Evolutionary conservation across 2,113 vertebrate species (phyloP).

Genomic region (Mus spicilegus): DNA sequence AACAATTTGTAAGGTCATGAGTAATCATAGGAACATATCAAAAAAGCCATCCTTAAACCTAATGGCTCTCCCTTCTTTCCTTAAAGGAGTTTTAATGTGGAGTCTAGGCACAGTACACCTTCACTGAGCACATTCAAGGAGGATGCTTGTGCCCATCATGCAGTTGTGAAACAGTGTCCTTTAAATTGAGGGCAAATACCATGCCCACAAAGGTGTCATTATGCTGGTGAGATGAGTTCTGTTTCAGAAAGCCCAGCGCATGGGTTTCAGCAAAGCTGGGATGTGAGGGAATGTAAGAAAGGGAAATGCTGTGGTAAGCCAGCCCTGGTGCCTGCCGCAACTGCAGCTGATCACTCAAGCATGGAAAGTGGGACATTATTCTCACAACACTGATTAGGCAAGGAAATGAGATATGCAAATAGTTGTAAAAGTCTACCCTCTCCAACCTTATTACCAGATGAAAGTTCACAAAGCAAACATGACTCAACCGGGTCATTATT

Average conservation of each 20-base stretch:
- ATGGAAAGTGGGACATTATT: slow-evolving; percentile 71
- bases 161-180: not conserved
- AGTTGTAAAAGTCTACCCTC: slow-evolving; percentile 28
- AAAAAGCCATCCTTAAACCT: not conserved
- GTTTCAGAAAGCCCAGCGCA: not conserved
- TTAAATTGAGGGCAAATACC: not conserved
- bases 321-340: not conserved
- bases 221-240: not conserved
- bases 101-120: not conserved
- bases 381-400: slow-evolving; percentile 69
- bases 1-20: not conserved
- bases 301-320: not conserved
- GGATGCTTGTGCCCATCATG: not conserved
- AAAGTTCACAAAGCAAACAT: slow-evolving; percentile 62
- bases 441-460: slow-evolving; percentile 6
- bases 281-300: not conserved
- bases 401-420: slow-evolving; percentile 81
- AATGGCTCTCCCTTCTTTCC: not conserved
- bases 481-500: not conserved
- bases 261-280: not conserved
- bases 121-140: not conserved
- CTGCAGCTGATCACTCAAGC: slow-evolving; percentile 62
- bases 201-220: not conserved
- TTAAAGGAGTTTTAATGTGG: not conserved
- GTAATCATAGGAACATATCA: not conserved